Conservation (phyloP, 2,888 invertebrate species). For the Bugula neritina region DNA sequence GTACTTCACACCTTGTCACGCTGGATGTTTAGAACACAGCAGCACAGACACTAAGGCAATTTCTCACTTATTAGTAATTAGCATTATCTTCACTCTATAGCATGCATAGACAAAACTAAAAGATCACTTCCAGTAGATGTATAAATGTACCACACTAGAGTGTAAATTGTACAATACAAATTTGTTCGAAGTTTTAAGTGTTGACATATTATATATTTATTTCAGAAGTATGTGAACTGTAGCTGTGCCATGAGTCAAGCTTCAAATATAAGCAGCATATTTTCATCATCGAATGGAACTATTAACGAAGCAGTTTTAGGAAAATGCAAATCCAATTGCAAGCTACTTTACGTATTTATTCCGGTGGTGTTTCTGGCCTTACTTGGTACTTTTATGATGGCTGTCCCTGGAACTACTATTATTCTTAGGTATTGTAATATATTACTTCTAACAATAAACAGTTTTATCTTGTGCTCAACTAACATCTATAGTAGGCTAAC, state of each 20-base stretch:
- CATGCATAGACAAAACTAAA: too few species aligned
- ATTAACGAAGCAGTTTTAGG: constrained; percentile 34
- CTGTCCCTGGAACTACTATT: constrained; percentile 77
- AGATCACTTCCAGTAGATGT: too few species aligned
- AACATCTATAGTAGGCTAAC: too few species aligned
- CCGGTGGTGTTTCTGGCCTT: constrained; percentile 58
- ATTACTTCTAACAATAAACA: too few species aligned
- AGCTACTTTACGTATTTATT: constrained; percentile 61
- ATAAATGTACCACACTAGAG: too few species aligned
- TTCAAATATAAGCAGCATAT: not conserved
- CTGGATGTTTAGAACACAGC: constrained; percentile 59
- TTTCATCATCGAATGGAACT: not conserved
- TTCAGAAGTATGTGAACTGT: not conserved
- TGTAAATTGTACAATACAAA: too few species aligned
- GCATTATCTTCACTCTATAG: too few species aligned
- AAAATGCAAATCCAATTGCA: constrained; percentile 48
- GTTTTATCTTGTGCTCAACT: too few species aligned
- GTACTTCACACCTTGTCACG: constrained; percentile 69
- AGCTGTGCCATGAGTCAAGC: not conserved
- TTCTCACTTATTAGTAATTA: too few species aligned
- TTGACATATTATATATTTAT: too few species aligned
- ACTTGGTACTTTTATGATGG: constrained; percentile 69
- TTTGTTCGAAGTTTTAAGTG: too few species aligned
- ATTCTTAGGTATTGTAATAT: constrained; percentile 67
- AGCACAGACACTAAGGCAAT: not conserved